Evolutionary conservation across 2,888 invertebrate genomes (phyloP).

Genomic region (Pristionchus exspectatus): DNA sequence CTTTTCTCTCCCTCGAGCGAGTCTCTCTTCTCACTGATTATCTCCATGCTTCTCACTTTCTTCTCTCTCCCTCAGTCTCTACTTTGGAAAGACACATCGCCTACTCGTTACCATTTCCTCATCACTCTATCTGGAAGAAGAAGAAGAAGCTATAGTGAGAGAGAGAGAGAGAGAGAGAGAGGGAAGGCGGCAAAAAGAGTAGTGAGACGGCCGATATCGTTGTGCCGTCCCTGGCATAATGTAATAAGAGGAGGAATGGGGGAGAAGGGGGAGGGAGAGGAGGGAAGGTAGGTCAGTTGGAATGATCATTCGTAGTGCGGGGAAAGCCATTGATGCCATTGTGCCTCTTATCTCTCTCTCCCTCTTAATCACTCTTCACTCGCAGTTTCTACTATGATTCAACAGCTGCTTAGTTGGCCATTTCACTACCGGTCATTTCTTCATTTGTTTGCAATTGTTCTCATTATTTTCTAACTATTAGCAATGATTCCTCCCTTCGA

Average conservation of each 20-base stretch:
- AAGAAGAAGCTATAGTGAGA: conserved; percentile 30
- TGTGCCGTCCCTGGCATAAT: conserved; percentile 28
- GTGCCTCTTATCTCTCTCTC: neutral
- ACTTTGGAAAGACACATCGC: neutral
- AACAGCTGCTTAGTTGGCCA: neutral
- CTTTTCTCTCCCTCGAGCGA: neutral
- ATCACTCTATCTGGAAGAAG: conserved; percentile 19
- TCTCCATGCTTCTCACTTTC: neutral
- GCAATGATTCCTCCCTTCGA: neutral
- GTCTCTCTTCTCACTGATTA: conserved; percentile 9
- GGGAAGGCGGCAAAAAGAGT: conserved; percentile 4
- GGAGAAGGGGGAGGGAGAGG: neutral
- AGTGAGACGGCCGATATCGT: conserved; percentile 25
- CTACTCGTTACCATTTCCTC: conserved; percentile 6
- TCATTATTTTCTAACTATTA: neutral
- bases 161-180: neutral
- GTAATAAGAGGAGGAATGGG: conserved; percentile 31
- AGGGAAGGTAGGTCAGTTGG: conserved; percentile 11
- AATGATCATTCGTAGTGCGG: neutral
- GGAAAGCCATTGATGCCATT: neutral
- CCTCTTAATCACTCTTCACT: neutral
- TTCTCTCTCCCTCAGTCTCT: neutral
- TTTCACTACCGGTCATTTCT: neutral
- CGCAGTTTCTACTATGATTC: conserved; percentile 1
- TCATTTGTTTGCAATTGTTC: neutral